Percentiles rank a stretch among this genome's conserved stretches.
Evolutionary conservation across 2,113 vertebrate genomes (phyloP).

Genomic region (Chlamydotis undulata): DNA sequence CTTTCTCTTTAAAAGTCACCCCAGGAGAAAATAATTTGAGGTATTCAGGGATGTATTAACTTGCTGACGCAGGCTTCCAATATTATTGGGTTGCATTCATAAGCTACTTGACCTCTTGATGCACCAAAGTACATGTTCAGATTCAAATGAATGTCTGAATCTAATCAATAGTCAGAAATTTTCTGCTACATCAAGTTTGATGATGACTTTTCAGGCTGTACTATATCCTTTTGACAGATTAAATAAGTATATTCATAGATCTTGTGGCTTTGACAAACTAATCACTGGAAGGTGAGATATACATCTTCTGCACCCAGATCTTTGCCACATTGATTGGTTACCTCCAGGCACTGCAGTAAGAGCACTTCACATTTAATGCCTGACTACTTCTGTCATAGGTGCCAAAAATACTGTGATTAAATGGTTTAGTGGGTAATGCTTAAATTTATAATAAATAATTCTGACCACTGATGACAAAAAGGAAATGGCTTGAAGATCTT

Average conservation of each 20-base stretch:
- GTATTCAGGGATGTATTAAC: neutral
- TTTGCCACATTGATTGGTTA: conserved; percentile 52
- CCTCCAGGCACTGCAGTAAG: neutral
- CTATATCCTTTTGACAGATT: conserved; percentile 53
- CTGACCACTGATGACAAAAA: neutral
- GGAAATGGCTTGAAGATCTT: neutral
- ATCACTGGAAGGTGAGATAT: conserved; percentile 33
- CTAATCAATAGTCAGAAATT: conserved; percentile 49
- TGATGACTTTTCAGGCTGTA: conserved; percentile 30
- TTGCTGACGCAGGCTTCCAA: neutral
- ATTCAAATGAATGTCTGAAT: conserved; percentile 34
- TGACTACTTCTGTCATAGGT: neutral
- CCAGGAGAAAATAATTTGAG: neutral
- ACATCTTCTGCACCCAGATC: conserved; percentile 6
- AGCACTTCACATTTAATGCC: conserved; percentile 11
- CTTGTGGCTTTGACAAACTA: conserved; percentile 56
- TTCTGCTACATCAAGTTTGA: conserved; percentile 60
- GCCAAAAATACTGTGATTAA: conserved; percentile 28
- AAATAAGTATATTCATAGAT: conserved; percentile 52
- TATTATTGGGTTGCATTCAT: neutral
- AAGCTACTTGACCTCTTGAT: conserved; percentile 37
- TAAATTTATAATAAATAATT: conserved; percentile 2
- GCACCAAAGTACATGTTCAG: neutral
- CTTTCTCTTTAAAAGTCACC: neutral
- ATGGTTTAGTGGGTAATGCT: neutral